Evolutionary conservation across 2,113 vertebrate species (phyloP), one percentile per base, ranked within the genome.

Genomic region (Gobio gobio): DNA sequence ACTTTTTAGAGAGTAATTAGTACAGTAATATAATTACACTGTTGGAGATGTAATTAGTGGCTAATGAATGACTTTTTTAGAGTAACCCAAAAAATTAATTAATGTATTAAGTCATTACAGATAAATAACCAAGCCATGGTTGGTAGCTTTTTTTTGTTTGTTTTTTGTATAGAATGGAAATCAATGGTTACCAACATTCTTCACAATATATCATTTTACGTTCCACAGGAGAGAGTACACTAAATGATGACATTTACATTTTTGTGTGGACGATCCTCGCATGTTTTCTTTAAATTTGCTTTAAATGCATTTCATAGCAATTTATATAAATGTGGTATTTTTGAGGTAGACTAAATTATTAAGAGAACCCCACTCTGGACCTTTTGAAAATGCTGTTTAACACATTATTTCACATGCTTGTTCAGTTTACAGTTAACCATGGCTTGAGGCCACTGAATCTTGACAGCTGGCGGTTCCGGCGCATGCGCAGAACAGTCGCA

Each of bases 381-480:
- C 22, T 73, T 73, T 73, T 45, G 6, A 22, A 43, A 6, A 43
- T 24, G 36, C 2, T 24, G 20, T 47, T 73, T 73, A 24, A 73
- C 22, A 45, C 12, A 10, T 13, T 33, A 66, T 20, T 26, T 8
- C 9, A 22, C 59, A 13, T 20, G 78, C 24, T 51, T 33, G 24
- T 83, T 75, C 90, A 58, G 92, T 90, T 85, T 89, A 49, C 4
- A 68, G 92, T 93, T 92, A 93, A 94, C 16, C 47, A 58, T 68
- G 40, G 64, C 54, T 82, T 86, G 49, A 70, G 47, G 66, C 84
- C 68, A 66, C 81, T 22, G 89, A 88, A 89, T 82, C 83, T 90
- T 93, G 93, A 93, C 93, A 92, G 90, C 73, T 87, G n/a, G 8
- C 75, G 87, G 78, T 49, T 82, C 83, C 51, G 90, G 93, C 93